A percentile compares a stretch with the other conserved stretches of the same genome.
Evolutionary conservation across 2,888 invertebrate species (phyloP).

Genomic region (Smittia sp.): DNA sequence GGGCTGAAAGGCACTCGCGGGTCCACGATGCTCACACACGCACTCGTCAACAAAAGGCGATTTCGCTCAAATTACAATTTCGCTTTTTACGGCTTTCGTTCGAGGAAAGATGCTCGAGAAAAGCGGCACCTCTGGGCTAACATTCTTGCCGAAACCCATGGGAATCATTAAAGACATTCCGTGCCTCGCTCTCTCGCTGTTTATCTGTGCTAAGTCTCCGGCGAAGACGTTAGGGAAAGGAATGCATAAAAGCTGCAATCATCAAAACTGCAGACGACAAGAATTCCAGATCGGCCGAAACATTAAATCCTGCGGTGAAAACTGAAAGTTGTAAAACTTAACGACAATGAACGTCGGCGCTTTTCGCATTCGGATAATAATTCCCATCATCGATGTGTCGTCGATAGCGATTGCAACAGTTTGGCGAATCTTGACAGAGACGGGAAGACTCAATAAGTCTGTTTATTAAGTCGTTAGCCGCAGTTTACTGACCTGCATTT

Average conservation of each 20-base stretch:
- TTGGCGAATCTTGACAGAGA: too few relatives aligned
- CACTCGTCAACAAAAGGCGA: constrained; percentile 3
- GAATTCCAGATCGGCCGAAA: neutral
- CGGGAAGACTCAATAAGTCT: neutral
- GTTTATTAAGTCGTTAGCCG: constrained; percentile 23
- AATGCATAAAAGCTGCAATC: constrained; percentile 3
- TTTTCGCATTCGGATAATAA: too few relatives aligned
- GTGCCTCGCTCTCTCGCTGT: neutral
- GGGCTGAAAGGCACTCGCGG: too few relatives aligned
- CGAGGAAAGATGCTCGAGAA: neutral
- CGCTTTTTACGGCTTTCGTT: constrained; percentile 3
- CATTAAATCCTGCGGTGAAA: neutral
- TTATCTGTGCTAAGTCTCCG: neutral
- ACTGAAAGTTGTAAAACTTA: constrained; percentile 11
- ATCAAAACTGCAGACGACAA: constrained; percentile 7
- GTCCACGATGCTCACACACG: constrained; percentile 31
- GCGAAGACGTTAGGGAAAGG: neutral
- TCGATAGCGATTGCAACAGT: too few relatives aligned
- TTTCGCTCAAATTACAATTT: neutral
- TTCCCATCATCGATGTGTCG: too few relatives aligned
- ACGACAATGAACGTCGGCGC: neutral
- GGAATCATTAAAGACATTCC: neutral
- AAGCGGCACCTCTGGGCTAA: constrained; percentile 25
- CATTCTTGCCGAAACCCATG: constrained; percentile 13
- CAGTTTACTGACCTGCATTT: constrained; percentile 33